Base-by-base conservation (phyloP, 2,113 vertebrate species). In the Leptodactylus fuscus region DNA sequence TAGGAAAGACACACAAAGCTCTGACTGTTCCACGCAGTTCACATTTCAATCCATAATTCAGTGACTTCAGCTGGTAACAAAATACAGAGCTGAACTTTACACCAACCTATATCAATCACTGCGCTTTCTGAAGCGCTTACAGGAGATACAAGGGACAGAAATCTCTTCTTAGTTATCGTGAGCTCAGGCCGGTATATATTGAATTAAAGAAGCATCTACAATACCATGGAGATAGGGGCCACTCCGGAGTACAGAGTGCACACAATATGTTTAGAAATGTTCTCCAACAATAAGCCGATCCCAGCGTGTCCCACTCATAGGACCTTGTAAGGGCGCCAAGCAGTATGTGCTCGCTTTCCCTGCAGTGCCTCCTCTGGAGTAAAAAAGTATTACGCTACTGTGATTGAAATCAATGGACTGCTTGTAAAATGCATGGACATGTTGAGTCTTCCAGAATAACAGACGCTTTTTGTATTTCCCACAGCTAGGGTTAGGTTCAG, bases 41-140 rank as follows among this genome's bases (percentile, higher is more conserved):
- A 69, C 62, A 85, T 85, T 78, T 85, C 74, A 85, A 78, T 85
- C 83, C 74, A 85, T 85, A 78, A 85, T 85, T 85, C 58, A 78
- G 74, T n/a, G 46, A 58, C 29, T 85, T 16, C 83, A 77, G 83
- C 74, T 78, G 74, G 83, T 85, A 78, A 85, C 73, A 53, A 53
- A 78, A 85, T 67, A 53, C 83, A 20, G 58, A 53, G 74, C 44
- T 78, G 83, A 85, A 78, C 83, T 85, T 85, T 85, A 85, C 75
- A 78, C 83, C 58, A 41, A 69, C 74, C 32, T 51, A 20, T 69
- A 78, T 85, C 83, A 85, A 85, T 85, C 83, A 85, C 41, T 27
- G 73, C 32, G 51, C 55, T 53, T 29, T 69, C 18, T 51, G 24
- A 38, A 69, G 44, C 8, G 13, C 74, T 78, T 65, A 38, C 41